Evolutionary conservation across 2,888 invertebrate species (phyloP), one percentile per base, ranked within the genome.

Genomic region (Dione juno): DNA sequence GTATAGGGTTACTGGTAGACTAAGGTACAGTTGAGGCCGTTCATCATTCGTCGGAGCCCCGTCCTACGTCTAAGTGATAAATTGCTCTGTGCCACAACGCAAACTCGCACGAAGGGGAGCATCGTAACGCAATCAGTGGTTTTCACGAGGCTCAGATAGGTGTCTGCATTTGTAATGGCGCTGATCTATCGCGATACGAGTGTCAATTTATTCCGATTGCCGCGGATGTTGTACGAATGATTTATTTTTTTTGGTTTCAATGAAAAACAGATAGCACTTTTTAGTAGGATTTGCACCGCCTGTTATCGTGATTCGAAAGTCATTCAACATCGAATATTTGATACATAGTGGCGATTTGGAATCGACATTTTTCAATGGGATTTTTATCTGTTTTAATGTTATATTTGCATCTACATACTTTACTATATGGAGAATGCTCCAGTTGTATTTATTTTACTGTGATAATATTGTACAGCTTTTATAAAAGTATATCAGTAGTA

Each of bases 21-120:
- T 75, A 72, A 73, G 77, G 76, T 70, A 74, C 76, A 76, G 78
- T 78, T 77, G 79, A 80, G 80, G 80, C 80, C 82, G 84, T 88
- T 84, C 84, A 87, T 89, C 87, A 88, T 87, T 84, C 82, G 70
- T 66, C 71, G 71, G 81, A 81, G 82, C 79, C 80, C 84, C 83
- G 87, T 90, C 86, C 88, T 90, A 87, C 84, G 88, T 87, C 89
- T 91, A 92, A 93, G 92, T 92, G 92, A 90, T 92, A 93, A 93
- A 93, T 93, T 92, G 90, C 87, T 79, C 76, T 79, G 80, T 81
- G 83, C 86, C 87, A 84, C 88, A 83, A 90, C 89, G 90, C 90
- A 89, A 90, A 90, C 90, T 90, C 85, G 85, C 87, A 84, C 81
- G 82, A 86, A 88, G 89, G 90, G 90, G 90, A 88, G 86, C 72